Evolutionary conservation across 2,888 invertebrate genomes (phyloP).

Genomic region (Parthenolecanium corni): DNA sequence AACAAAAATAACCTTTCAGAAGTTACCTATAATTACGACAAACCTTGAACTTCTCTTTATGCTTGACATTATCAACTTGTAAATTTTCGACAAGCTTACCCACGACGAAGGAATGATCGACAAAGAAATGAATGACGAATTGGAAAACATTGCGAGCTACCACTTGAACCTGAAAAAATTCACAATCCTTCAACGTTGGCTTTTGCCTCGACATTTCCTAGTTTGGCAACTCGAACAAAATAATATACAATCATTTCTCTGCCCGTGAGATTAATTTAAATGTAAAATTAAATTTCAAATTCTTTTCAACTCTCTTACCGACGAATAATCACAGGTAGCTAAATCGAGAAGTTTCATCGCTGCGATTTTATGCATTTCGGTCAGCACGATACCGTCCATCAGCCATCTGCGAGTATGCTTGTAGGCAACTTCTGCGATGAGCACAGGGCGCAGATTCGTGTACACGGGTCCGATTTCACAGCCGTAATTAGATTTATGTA

Average conservation of each 20-base stretch:
- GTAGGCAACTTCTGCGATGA: slow-evolving; percentile 53
- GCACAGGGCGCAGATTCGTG: slow-evolving; percentile 48
- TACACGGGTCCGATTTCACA: not conserved
- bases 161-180: slow-evolving; percentile 14
- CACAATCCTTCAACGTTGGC: no score
- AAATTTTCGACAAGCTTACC: slow-evolving; percentile 52
- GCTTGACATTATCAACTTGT: slow-evolving; percentile 46
- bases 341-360: slow-evolving; percentile 51
- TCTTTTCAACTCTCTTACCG: slow-evolving; percentile 42
- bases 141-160: slow-evolving; percentile 6
- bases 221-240: no score
- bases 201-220: no score
- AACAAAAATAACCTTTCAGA: no score
- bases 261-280: no score
- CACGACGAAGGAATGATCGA: slow-evolving; percentile 57
- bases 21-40: not conserved
- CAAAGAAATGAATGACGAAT: slow-evolving; percentile 38
- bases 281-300: no score
- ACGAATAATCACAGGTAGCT: slow-evolving; percentile 54
- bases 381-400: slow-evolving; percentile 39
- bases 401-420: slow-evolving; percentile 47
- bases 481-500: slow-evolving; percentile 1
- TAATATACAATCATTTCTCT: no score
- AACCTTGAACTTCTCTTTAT: slow-evolving; percentile 59
- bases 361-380: slow-evolving; percentile 49